Base-by-base conservation (phyloP, 2,888 invertebrate species). In the Spodoptera picta region DNA sequence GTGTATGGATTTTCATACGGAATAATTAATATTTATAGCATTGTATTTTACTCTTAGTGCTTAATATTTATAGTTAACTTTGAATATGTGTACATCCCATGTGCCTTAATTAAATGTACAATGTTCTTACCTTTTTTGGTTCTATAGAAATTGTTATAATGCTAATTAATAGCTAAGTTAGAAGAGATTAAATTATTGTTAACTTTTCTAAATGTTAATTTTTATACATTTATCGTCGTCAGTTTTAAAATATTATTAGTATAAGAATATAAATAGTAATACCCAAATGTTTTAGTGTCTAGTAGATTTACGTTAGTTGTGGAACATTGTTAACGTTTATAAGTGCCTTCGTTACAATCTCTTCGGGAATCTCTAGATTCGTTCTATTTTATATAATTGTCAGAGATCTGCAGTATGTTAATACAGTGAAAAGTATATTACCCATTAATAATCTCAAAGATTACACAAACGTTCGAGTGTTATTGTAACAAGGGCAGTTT, bases 121-220 rank as follows among this genome's bases (percentile, higher is more conserved):
- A 93, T 91, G 85, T 90, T 90, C 88, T 87, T 84, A 87, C 86
- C 83, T 85, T 87, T 36, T 85, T 87, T 90, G 94, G 91, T 93
- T 91, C 91, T 93, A 90, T 91, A 89, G 73, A 87, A 85, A 75
- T 79, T 93, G 92, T 93, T 93, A 91, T 79, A 88, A 82, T 89
- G 90, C 90, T 92, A 92, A 87, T 84, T 86, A 85, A 82, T 88
- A 88, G 86, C 89, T 91, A 90, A 90, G 89, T 88, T 92, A 92
- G 91, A 92, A 88, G 92, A 94, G 93, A 94, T 93, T 94, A 94
- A 94, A 93, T 93, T 93, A 94, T 94, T 94, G 93, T 94, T 94
- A 93, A 94, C 90, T 93, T 92, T 91, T 88, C 92, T 92, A 86
- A 90, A 92, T 91, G 89, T 93, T 93, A 92, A 91, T 91, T 88